Conservation (phyloP, 2,113 vertebrate species). For the Syngnathus typhle region DNA sequence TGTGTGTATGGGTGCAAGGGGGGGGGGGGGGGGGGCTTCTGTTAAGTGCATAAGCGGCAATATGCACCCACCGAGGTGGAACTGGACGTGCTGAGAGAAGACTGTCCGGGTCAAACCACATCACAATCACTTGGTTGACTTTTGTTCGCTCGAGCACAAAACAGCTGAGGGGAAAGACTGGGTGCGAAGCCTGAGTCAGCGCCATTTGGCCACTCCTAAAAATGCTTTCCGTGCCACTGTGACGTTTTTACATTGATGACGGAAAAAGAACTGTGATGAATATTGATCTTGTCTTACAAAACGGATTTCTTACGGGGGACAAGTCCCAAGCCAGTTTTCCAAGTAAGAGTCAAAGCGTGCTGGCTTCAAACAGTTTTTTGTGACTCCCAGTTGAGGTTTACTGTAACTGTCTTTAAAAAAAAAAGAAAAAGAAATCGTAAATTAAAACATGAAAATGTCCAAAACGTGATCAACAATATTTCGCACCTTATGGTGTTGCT, state of each 20-base stretch:
- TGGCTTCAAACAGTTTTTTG: no score
- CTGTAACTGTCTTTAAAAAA: no score
- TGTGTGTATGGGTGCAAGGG: neutral
- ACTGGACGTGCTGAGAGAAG: constrained; percentile 65
- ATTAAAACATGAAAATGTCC: no score
- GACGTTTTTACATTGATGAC: neutral
- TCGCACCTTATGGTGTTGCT: no score
- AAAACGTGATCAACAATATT: no score
- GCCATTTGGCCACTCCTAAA: constrained; percentile 26
- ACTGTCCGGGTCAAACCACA: constrained; percentile 59
- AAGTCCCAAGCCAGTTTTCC: neutral
- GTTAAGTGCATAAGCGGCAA: constrained; percentile 69
- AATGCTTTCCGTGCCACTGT: constrained; percentile 3
- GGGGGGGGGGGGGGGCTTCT: constrained; percentile 34
- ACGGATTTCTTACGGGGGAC: neutral
- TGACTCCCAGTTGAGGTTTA: no score
- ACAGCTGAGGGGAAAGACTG: constrained; percentile 34
- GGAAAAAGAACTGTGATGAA: neutral
- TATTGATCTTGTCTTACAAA: neutral
- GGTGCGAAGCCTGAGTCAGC: constrained; percentile 53
- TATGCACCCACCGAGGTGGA: constrained; percentile 69
- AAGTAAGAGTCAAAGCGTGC: no score
- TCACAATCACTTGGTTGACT: constrained; percentile 67
- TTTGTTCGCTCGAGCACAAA: constrained; percentile 56
- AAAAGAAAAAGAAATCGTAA: no score